Conservation (phyloP, 2,888 invertebrate genomes). For the Fragum whitleyi region DNA sequence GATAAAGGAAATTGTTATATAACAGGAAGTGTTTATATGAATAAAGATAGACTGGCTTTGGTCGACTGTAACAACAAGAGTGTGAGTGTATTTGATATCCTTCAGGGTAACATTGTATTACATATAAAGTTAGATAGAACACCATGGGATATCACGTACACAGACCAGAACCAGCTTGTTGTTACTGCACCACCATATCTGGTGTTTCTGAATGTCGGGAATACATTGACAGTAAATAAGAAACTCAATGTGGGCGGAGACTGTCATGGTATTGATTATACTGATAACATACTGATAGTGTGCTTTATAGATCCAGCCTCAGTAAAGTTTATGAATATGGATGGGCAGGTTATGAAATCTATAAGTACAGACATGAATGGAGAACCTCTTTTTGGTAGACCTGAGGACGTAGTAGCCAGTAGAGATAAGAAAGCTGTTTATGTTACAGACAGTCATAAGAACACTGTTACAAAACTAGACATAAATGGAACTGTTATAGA, state of each 20-base stretch:
- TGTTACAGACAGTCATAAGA: too few species aligned
- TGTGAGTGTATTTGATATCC: not conserved
- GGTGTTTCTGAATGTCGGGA: too few species aligned
- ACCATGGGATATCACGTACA: slow-evolving; percentile 8
- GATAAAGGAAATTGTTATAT: not conserved
- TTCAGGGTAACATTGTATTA: not conserved
- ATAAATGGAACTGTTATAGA: too few species aligned
- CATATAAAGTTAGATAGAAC: not conserved
- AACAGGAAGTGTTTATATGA: not conserved
- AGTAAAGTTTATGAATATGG: too few species aligned
- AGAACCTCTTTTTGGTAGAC: not conserved
- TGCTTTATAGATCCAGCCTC: not conserved
- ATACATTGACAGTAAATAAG: too few species aligned
- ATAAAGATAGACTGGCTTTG: not conserved
- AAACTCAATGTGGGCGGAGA: too few species aligned
- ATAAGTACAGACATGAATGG: too few species aligned
- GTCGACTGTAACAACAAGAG: not conserved
- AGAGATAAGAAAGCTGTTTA: too few species aligned
- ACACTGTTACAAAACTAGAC: too few species aligned
- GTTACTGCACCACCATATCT: too few species aligned
- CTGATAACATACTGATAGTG: not conserved
- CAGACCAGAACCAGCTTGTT: too few species aligned
- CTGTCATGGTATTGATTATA: not conserved
- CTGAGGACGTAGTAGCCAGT: not conserved
- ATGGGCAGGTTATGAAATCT: too few species aligned